Evolutionary conservation across 1,140 invertebrate genomes (phyloP).

Genomic region (Zaprionus lachaisei): DNA sequence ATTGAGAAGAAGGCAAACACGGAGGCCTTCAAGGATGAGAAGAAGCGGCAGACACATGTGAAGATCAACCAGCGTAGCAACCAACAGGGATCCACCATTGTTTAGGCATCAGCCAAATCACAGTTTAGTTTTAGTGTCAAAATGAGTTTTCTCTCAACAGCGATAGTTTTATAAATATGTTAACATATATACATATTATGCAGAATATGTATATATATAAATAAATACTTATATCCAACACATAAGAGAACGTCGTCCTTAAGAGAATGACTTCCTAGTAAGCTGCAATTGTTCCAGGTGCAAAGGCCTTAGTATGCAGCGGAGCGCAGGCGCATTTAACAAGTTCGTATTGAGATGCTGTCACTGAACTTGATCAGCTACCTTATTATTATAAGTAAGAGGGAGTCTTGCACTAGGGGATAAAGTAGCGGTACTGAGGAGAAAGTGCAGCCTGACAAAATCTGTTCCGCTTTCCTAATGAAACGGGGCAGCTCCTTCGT

Average conservation of each 20-base stretch:
- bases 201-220: background rate
- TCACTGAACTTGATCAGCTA: too few relatives aligned
- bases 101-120: constrained; percentile 78
- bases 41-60: constrained; percentile 92
- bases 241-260: background rate
- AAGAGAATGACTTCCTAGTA: too few relatives aligned
- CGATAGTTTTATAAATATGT: constrained; percentile 12
- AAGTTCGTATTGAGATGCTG: too few relatives aligned
- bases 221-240: background rate
- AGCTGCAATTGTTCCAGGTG: too few relatives aligned
- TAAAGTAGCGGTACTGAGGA: too few relatives aligned
- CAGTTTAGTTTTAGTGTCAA: constrained; percentile 15
- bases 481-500: too few relatives aligned
- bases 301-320: too few relatives aligned
- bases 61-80: constrained; percentile 90
- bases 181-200: background rate
- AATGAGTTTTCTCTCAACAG: constrained; percentile 8
- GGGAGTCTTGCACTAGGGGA: too few relatives aligned
- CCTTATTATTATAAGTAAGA: too few relatives aligned
- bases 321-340: background rate
- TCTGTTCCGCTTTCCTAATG: too few relatives aligned
- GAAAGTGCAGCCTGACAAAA: too few relatives aligned
- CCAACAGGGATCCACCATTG: constrained; percentile 89
- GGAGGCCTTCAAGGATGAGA: constrained; percentile 94
- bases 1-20: constrained; percentile 94